These are phyloP conservation scores for Drosophila malerkotliana DNA, from an alignment of 1,140 invertebrate species.

Conservation along the genomic window DNA sequence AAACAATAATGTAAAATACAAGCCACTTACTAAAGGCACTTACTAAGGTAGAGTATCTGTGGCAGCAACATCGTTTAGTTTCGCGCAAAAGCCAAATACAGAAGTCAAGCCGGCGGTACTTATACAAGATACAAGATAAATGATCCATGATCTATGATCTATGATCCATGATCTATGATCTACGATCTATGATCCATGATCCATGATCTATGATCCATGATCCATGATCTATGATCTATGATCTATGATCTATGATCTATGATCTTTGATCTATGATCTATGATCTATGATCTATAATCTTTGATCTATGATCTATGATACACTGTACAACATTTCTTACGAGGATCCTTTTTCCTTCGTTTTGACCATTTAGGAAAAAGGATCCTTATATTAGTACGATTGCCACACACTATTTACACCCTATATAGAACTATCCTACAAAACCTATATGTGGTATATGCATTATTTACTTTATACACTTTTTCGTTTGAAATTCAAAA, in stretches of 20 bases:
- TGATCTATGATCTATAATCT: no score
- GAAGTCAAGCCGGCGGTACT: no score
- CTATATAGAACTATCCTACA: no score
- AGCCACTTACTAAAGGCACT: slow-evolving; percentile 1
- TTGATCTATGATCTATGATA: no score
- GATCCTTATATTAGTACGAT: slow-evolving; percentile 1
- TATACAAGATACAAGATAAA: neutral
- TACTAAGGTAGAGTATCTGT: neutral
- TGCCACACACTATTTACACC: neutral
- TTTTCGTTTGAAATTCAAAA: no score
- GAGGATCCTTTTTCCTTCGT: neutral
- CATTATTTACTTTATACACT: neutral
- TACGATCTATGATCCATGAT: no score
- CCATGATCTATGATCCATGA: no score
- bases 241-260: no score
- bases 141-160: no score
- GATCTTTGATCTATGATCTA: no score
- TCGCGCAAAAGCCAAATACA: neutral
- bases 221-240: no score
- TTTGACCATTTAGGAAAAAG: slow-evolving; percentile 1
- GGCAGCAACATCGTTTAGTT: neutral
- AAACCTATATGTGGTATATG: neutral
- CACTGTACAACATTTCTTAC: neutral
- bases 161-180: no score
- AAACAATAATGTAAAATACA: neutral